A percentile compares a stretch with the other conserved stretches of the same genome.
Evolutionary conservation across 1,140 invertebrate genomes (phyloP).

Genomic region (Tetramorium alpestre): DNA sequence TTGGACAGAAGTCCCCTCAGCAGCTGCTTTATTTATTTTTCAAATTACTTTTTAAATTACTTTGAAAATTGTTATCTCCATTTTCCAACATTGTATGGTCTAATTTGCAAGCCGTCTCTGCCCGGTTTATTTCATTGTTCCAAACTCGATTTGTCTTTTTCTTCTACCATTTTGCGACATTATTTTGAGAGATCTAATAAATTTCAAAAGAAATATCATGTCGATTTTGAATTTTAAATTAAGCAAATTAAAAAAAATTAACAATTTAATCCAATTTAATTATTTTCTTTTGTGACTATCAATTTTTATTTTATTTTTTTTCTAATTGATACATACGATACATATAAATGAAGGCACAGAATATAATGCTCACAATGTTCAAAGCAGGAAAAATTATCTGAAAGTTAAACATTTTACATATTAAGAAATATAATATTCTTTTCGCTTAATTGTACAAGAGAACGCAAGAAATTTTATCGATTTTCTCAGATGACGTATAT

Average conservation of each 20-base stretch:
- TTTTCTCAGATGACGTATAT: background rate
- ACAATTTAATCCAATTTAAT: background rate
- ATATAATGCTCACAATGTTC: background rate
- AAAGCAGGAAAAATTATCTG: background rate
- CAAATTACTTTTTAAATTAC: conserved; percentile 32
- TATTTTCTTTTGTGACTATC: background rate
- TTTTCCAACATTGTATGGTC: background rate
- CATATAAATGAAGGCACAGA: background rate
- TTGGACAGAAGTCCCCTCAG: background rate
- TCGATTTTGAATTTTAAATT: background rate
- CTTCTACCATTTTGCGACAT: background rate
- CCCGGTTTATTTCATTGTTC: background rate
- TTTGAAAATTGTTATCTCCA: background rate
- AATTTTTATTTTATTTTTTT: background rate
- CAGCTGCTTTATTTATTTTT: conserved; percentile 13
- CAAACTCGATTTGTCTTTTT: background rate
- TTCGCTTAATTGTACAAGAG: no score
- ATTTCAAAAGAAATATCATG: background rate
- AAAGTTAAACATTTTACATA: background rate
- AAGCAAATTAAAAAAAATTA: background rate
- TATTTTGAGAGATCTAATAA: background rate
- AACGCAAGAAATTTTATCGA: background rate
- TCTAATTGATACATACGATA: background rate
- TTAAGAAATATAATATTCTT: background rate
- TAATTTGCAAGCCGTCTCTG: background rate